Conservation (phyloP, 1,140 invertebrate genomes). For the Drosophila fuyamai region DNA sequence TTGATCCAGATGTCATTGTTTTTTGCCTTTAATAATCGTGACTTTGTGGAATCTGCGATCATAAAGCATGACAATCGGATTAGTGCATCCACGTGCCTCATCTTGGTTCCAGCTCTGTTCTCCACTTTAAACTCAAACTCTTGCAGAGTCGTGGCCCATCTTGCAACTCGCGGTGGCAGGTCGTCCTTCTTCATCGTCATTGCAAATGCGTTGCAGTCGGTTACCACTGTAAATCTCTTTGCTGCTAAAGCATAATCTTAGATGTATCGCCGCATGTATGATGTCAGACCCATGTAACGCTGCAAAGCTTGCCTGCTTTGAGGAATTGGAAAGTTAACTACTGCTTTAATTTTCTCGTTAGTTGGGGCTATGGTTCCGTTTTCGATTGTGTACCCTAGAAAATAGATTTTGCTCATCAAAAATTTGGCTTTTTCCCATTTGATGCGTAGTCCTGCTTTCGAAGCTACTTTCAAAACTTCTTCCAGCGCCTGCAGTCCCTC, state of each 20-base stretch:
- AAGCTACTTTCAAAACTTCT: too few species aligned
- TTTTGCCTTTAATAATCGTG: not conserved
- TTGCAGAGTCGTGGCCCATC: too few species aligned
- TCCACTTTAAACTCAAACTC: too few species aligned
- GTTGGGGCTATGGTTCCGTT: slow-evolving; percentile 13
- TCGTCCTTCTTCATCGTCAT: not conserved
- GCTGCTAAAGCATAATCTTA: slow-evolving; percentile 1
- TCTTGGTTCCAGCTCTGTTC: not conserved
- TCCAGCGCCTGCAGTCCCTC: too few species aligned
- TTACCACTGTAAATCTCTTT: not conserved
- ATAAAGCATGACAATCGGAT: slow-evolving; percentile 1
- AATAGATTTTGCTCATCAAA: too few species aligned
- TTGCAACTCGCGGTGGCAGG: too few species aligned
- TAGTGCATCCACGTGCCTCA: slow-evolving; percentile 6
- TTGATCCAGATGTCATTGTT: too few species aligned
- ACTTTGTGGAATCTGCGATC: not conserved
- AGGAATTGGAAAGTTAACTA: slow-evolving; percentile 3
- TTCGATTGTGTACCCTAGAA: not conserved
- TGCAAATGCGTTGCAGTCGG: too few species aligned
- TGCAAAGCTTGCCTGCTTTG: not conserved
- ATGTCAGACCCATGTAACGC: too few species aligned
- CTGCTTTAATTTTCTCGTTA: not conserved
- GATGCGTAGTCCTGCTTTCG: too few species aligned
- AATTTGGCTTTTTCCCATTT: too few species aligned
- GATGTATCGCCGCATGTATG: slow-evolving; percentile 3